phyloP scores from a whole-genome alignment of 2,113 vertebrate species.

The Oncorhynchus tshawytscha region DNA sequence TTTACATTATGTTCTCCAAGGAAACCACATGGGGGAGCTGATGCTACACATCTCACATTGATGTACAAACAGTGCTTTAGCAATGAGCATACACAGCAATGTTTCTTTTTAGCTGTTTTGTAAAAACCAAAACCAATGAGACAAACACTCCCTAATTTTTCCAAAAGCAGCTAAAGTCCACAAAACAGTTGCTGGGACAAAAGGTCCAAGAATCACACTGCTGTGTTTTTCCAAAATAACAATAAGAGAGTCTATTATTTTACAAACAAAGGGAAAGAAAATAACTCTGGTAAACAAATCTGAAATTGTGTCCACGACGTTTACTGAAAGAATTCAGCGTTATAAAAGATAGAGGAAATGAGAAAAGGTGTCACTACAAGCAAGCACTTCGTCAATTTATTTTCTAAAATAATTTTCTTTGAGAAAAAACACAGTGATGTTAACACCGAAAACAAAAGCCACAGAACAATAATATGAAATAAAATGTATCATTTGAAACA shows the following conservation, averaged over 20 bases:
- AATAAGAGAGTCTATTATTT: neutral
- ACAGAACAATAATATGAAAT: neutral
- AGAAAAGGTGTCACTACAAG: neutral
- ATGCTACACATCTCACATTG: constrained; percentile 7
- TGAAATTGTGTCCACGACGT: neutral
- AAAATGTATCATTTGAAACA: neutral
- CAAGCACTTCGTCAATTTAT: neutral
- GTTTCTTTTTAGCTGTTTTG: neutral
- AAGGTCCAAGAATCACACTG: neutral
- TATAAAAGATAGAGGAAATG: neutral
- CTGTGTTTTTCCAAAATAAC: neutral
- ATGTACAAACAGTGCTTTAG: neutral
- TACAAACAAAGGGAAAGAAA: neutral
- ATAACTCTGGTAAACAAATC: neutral
- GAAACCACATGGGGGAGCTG: constrained; percentile 61
- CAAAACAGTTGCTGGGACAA: constrained; percentile 3
- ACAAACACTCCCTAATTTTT: neutral
- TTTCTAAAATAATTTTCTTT: neutral
- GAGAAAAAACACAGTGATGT: neutral
- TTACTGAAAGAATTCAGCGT: neutral
- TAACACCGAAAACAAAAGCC: neutral
- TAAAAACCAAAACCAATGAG: neutral
- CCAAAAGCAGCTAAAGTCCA: neutral
- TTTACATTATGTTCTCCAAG: neutral
- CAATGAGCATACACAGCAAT: constrained; percentile 15